Percentiles rank a stretch among this genome's conserved stretches.
Evolutionary conservation across 2,888 invertebrate genomes (phyloP).

Genomic region (Dasypolia templi): DNA sequence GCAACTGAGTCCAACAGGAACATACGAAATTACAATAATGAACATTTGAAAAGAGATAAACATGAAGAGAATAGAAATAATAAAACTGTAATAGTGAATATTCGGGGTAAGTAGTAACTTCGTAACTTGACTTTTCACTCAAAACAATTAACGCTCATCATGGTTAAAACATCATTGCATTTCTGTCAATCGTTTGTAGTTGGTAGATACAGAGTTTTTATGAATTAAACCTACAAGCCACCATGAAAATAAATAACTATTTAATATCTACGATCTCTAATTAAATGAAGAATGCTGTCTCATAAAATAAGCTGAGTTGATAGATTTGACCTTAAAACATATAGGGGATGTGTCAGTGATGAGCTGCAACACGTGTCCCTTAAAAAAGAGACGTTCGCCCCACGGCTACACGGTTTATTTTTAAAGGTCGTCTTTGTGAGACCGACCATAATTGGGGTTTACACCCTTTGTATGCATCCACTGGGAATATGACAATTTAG

Average conservation of each 20-base stretch:
- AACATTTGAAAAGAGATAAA: background rate
- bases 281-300: constrained; percentile 29
- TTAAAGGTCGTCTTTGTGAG: constrained; percentile 40
- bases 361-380: constrained; percentile 10
- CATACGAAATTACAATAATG: constrained; percentile 7
- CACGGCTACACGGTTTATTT: constrained; percentile 35
- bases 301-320: constrained; percentile 45
- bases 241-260: background rate
- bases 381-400: constrained; percentile 41
- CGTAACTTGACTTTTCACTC: background rate
- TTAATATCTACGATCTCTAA: constrained; percentile 14
- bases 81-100: background rate
- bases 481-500: constrained; percentile 40
- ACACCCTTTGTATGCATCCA: constrained; percentile 47
- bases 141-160: background rate
- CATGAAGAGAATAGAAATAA: background rate
- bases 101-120: background rate
- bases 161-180: constrained; percentile 1
- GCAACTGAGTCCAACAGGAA: background rate
- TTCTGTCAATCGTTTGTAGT: background rate
- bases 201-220: background rate
- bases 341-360: constrained; percentile 49
- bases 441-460: constrained; percentile 51
- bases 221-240: background rate
- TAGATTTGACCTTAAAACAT: constrained; percentile 56